A percentile compares a stretch with the other conserved stretches of the same genome.
These are phyloP conservation scores for Rhamphomyia laevipes DNA, from an alignment of 2,888 invertebrate genomes.

Conservation along the genomic window DNA sequence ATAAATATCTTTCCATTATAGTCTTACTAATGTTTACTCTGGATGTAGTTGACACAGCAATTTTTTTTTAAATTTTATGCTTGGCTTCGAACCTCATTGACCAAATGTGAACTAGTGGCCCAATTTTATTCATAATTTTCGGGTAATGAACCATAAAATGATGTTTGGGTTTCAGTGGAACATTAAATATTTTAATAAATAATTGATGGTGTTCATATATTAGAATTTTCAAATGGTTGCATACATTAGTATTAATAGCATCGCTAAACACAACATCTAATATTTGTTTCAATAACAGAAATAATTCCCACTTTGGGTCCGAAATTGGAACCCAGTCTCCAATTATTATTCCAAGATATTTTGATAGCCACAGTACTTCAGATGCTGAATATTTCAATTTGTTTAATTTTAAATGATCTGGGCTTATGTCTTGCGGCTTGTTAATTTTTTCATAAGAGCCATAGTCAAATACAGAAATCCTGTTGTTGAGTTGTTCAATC, in stretches of 20 bases:
- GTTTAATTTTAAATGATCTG: slow-evolving; percentile 2
- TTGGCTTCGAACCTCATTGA: slow-evolving; percentile 2
- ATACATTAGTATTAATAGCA: background rate
- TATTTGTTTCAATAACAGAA: background rate
- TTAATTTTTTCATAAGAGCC: slow-evolving; percentile 3
- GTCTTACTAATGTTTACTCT: background rate
- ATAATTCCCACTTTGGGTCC: slow-evolving; percentile 1
- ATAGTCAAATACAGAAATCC: slow-evolving; percentile 6
- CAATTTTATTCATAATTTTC: background rate
- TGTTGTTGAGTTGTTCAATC: slow-evolving; percentile 7
- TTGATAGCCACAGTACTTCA: no score
- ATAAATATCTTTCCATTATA: background rate
- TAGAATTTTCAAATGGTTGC: background rate
- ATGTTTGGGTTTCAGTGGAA: background rate
- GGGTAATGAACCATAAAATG: slow-evolving; percentile 3
- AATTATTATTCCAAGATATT: no score
- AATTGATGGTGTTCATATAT: background rate
- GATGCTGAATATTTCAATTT: no score
- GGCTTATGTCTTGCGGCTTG: slow-evolving; percentile 2
- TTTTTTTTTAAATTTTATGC: background rate
- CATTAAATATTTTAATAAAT: slow-evolving; percentile 1
- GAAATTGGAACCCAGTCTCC: background rate
- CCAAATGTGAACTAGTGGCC: background rate
- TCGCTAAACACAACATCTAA: background rate
- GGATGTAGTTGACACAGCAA: background rate